Percentiles rank a stretch among this genome's conserved stretches.
These are phyloP conservation scores for Dione juno DNA, from an alignment of 2,888 invertebrate species.

Conservation along the genomic window DNA sequence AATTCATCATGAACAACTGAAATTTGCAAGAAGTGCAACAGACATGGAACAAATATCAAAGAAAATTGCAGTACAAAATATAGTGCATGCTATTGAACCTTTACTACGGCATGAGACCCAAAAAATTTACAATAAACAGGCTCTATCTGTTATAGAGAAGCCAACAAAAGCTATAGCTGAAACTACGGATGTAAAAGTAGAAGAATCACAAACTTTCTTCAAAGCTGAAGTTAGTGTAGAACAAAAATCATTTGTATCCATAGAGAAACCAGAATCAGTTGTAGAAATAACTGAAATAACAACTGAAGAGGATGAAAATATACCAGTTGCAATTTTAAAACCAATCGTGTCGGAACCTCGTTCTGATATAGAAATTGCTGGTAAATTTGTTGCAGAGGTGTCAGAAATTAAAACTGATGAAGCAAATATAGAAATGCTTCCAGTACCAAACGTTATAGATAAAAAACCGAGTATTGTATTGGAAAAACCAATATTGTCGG, in stretches of 20 bases:
- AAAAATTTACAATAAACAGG: slow-evolving; percentile 37
- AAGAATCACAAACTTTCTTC: slow-evolving; percentile 41
- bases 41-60: slow-evolving; percentile 41
- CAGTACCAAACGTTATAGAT: slow-evolving; percentile 29
- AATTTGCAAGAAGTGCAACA: slow-evolving; percentile 35
- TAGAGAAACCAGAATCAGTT: slow-evolving; percentile 35
- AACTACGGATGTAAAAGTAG: slow-evolving; percentile 42
- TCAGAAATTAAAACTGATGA: slow-evolving; percentile 45
- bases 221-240: slow-evolving; percentile 26
- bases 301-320: slow-evolving; percentile 46
- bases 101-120: slow-evolving; percentile 34
- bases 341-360: slow-evolving; percentile 26
- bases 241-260: slow-evolving; percentile 24
- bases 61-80: slow-evolving; percentile 44
- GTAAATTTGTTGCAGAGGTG: slow-evolving; percentile 48
- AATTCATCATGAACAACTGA: slow-evolving; percentile 12
- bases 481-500: slow-evolving; percentile 22
- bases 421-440: slow-evolving; percentile 39
- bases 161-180: slow-evolving; percentile 50
- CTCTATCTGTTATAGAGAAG: slow-evolving; percentile 34
- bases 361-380: slow-evolving; percentile 34
- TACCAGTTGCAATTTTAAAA: slow-evolving; percentile 47
- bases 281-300: slow-evolving; percentile 44
- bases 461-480: slow-evolving; percentile 10
- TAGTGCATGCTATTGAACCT: slow-evolving; percentile 44